Base-by-base conservation (phyloP, 2,888 invertebrate genomes). In the Microplitis manilae region DNA sequence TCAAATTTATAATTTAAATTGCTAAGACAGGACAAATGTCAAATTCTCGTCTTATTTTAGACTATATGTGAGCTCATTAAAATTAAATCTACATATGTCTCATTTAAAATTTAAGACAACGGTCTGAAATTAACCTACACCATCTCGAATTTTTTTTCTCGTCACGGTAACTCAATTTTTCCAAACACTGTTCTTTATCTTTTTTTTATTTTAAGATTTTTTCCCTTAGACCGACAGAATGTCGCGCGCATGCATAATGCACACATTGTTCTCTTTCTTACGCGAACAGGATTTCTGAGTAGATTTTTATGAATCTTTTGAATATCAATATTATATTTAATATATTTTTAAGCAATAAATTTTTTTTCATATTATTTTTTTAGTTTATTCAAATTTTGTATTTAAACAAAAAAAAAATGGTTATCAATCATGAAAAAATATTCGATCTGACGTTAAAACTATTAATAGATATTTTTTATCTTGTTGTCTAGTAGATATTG, bases 221-320 rank as follows among this genome's bases (percentile, higher is more conserved):
- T 20, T 62, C 68, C 71, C 40, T 65, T 9, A 40, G 65, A 40
- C 39, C 39, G 40, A 38, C 38, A 6, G 73, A 30, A 73, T 65
- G 60, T 73, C 68, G n/a, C 38, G 50, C 9, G 20, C 74, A 82
- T 84, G 81, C 81, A 84, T 84, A 81, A 84, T 84, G 82, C 83
- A 70, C 50, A 83, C 81, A 74, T 76, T 79, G 76, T 77, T 73
- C 67, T 76, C 79, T 80, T 79, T 77, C 68, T 68, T 75, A 71
- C 74, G 64, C 76, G 75, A 73, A 60, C 38, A 40, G 75, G 70
- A 50, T 67, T 40, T 40, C 50, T 50, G 50, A 77, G 40, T 50
- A 74, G 73, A 64, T 60, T 69, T 72, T 65, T 50, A 39, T 67
- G 20, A 40, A 61, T 68, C 73, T 50, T 20, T 64, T 65, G 73